Conservation (phyloP, 1,140 invertebrate species). For the Zaprionus lachaisei region DNA sequence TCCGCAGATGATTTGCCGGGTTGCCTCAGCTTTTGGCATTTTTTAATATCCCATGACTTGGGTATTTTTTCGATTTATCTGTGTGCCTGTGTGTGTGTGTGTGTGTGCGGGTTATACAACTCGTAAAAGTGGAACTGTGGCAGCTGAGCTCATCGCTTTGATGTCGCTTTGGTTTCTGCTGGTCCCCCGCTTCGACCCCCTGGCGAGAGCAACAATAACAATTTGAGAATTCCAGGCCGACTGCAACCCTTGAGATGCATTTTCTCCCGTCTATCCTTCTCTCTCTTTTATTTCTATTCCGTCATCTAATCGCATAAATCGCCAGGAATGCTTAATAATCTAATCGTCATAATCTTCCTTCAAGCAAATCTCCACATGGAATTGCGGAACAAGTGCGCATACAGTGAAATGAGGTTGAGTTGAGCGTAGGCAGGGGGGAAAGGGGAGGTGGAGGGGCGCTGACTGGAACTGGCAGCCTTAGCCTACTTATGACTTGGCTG, state of each 20-base stretch:
- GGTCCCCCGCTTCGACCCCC: background rate
- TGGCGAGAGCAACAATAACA: constrained; percentile 62
- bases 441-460: background rate
- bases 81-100: constrained; percentile 8
- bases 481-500: constrained; percentile 56
- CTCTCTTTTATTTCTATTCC: constrained; percentile 49
- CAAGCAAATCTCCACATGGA: constrained; percentile 63
- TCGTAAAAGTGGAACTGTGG: constrained; percentile 56
- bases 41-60: constrained; percentile 73
- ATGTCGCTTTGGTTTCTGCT: constrained; percentile 30
- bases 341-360: constrained; percentile 74
- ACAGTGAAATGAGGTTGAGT: background rate
- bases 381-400: constrained; percentile 18
- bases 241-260: constrained; percentile 30
- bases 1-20: constrained; percentile 80
- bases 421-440: background rate
- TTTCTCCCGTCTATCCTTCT: constrained; percentile 12
- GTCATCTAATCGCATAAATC: constrained; percentile 72
- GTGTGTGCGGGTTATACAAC: constrained; percentile 41
- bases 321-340: constrained; percentile 81
- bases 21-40: constrained; percentile 76
- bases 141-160: constrained; percentile 71
- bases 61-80: constrained; percentile 47
- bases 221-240: constrained; percentile 41
- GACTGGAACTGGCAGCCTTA: constrained; percentile 18